These are phyloP conservation scores for Sarotherodon lohbergeri DNA, from an alignment of 2,113 vertebrate genomes.

Conservation along the genomic window DNA sequence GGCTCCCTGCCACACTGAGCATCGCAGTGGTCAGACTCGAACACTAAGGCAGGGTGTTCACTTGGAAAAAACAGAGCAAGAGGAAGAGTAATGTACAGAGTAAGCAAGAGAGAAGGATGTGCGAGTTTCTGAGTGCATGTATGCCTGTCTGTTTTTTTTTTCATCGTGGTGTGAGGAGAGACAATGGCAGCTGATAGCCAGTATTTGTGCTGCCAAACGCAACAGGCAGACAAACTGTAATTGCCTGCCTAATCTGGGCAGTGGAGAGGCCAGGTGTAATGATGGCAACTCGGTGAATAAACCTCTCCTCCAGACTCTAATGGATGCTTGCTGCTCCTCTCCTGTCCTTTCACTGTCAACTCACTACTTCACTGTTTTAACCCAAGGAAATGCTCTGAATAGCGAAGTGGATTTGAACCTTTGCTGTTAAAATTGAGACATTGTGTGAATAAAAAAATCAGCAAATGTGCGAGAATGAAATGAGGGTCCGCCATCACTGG, in stretches of 20 bases:
- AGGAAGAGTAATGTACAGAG: not conserved
- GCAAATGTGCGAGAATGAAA: constrained; percentile 5
- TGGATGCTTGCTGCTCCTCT: constrained; percentile 17
- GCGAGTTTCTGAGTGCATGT: not conserved
- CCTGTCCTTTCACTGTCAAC: constrained; percentile 21
- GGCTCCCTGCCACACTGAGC: constrained; percentile 30
- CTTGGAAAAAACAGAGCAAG: not conserved
- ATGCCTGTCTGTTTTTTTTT: not conserved
- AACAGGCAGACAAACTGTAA: constrained; percentile 43
- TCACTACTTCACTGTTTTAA: constrained; percentile 6
- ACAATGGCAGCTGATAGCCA: constrained; percentile 49
- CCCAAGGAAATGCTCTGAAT: constrained; percentile 4
- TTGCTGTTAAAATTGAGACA: constrained; percentile 7
- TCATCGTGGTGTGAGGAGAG: not conserved
- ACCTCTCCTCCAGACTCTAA: constrained; percentile 27
- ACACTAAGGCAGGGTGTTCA: constrained; percentile 29
- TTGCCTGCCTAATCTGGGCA: constrained; percentile 42
- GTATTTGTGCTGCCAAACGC: constrained; percentile 35
- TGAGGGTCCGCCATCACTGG: constrained; percentile 8
- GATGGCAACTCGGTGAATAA: constrained; percentile 34
- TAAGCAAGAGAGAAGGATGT: not conserved
- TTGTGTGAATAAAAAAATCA: constrained; percentile 34
- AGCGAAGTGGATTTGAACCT: constrained; percentile 18
- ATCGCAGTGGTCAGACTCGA: constrained; percentile 40
- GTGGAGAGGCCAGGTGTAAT: constrained; percentile 52